phyloP scores from a whole-genome alignment of 2,113 vertebrate species.

The Nothobranchius furzeri region DNA sequence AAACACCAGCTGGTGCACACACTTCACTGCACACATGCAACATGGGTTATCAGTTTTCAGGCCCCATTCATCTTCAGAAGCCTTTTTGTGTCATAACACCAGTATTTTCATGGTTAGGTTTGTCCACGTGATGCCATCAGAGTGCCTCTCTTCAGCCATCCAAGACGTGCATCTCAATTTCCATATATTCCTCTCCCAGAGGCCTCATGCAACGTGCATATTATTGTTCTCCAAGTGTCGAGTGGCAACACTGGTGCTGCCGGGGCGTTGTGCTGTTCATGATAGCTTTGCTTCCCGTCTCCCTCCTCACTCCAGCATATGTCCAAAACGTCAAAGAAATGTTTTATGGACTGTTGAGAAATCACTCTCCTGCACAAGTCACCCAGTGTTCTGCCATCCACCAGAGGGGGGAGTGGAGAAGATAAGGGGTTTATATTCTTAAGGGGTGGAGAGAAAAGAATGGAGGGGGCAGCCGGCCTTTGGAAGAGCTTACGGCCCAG shows the following conservation, averaged over 20 bases:
- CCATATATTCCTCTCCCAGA: constrained; percentile 55
- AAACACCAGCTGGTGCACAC: constrained; percentile 20
- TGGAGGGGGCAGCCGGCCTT: constrained; percentile 64
- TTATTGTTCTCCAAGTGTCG: constrained; percentile 43
- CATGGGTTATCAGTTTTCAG: constrained; percentile 14
- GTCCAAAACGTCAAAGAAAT: constrained; percentile 79
- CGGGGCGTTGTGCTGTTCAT: constrained; percentile 31
- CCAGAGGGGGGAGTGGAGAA: constrained; percentile 61
- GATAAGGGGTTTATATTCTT: constrained; percentile 81
- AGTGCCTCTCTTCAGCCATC: constrained; percentile 40
- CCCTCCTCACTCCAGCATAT: constrained; percentile 69
- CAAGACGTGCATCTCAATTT: constrained; percentile 63
- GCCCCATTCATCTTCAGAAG: constrained; percentile 10
- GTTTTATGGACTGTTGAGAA: constrained; percentile 80
- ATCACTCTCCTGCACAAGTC: constrained; percentile 79
- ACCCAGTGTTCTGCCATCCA: constrained; percentile 74
- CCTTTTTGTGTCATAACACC: constrained; percentile 20
- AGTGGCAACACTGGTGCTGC: constrained; percentile 39
- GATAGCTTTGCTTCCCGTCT: constrained; percentile 65
- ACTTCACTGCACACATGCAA: constrained; percentile 2
- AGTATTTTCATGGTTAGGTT: constrained; percentile 22
- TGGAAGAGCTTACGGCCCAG: constrained; percentile 76
- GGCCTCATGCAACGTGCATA: constrained; percentile 40
- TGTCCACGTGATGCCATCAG: constrained; percentile 43
- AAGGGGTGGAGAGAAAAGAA: constrained; percentile 59